phyloP scores from a whole-genome alignment of 53 echinoderm and acorn worm genomes.

The Holothuria leucospilota region DNA sequence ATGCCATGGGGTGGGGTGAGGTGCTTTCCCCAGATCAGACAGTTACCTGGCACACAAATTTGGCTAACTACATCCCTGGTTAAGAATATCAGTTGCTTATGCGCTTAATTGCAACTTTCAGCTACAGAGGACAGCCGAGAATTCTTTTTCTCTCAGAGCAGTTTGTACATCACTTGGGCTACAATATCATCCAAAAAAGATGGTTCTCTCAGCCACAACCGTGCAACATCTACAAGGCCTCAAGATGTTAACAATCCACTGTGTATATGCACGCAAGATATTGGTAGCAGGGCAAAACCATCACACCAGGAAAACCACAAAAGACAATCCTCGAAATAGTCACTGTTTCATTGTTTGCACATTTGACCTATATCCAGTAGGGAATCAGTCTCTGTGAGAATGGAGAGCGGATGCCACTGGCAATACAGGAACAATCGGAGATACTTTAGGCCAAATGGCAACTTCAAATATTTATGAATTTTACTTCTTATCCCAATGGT shows the following conservation, averaged over 20 bases:
- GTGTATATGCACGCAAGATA: background rate
- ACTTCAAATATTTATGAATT: slow-evolving; percentile 47
- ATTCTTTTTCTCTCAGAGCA: too few species aligned
- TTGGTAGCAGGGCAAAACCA: too few species aligned
- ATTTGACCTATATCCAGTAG: slow-evolving; percentile 11
- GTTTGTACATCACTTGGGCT: too few species aligned
- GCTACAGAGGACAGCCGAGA: too few species aligned
- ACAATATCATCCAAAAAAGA: too few species aligned
- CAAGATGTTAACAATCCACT: background rate
- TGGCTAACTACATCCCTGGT: too few species aligned
- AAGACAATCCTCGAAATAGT: background rate
- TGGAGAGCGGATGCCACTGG: background rate
- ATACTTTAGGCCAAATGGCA: slow-evolving; percentile 32
- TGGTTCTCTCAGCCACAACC: background rate
- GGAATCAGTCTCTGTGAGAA: slow-evolving; percentile 6
- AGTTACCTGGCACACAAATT: too few species aligned
- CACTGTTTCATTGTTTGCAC: slow-evolving; percentile 14
- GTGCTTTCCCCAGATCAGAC: too few species aligned
- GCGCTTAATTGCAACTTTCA: too few species aligned
- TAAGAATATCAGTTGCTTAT: too few species aligned
- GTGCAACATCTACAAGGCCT: background rate
- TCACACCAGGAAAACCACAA: slow-evolving; percentile 29
- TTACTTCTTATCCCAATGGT: slow-evolving; percentile 12
- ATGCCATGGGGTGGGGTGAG: too few species aligned
- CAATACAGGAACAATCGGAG: slow-evolving; percentile 40